A percentile compares a stretch with the other conserved stretches of the same genome.
Evolutionary conservation across 1,140 invertebrate genomes (phyloP).

Genomic region (Heliconius hewitsoni): DNA sequence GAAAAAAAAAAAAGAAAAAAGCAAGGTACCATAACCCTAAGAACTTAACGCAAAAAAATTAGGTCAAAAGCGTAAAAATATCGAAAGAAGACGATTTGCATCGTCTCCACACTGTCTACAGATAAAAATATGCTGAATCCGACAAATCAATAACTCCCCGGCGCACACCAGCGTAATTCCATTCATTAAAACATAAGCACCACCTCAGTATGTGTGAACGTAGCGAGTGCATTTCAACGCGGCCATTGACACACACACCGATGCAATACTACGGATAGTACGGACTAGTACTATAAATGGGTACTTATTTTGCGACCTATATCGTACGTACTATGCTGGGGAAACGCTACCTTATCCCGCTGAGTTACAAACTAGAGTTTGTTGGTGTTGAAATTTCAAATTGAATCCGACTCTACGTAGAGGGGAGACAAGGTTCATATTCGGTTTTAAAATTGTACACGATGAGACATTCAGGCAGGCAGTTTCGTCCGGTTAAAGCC

Average conservation of each 20-base stretch:
- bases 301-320: conserved; percentile 72
- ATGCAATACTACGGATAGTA: conserved; percentile 70
- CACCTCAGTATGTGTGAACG: conserved; percentile 43
- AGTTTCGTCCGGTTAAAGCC: conserved; percentile 40
- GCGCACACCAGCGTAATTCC: conserved; percentile 43
- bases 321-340: conserved; percentile 44
- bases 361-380: conserved; percentile 35
- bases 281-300: conserved; percentile 73
- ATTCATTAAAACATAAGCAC: conserved; percentile 56
- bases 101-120: conserved; percentile 33
- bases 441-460: conserved; percentile 23
- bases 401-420: conserved; percentile 37
- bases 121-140: conserved; percentile 46
- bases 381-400: conserved; percentile 15
- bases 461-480: conserved; percentile 34
- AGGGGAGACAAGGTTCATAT: conserved; percentile 36
- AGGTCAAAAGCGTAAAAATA: background rate
- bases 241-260: conserved; percentile 51
- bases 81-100: conserved; percentile 33
- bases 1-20: too few species aligned
- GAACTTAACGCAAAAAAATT: background rate
- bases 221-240: conserved; percentile 46
- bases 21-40: too few species aligned
- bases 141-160: conserved; percentile 55
- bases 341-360: conserved; percentile 46